Percentiles rank a stretch among this genome's conserved stretches.
These are phyloP conservation scores for Monarcha castaneiventris DNA, from an alignment of 2,113 vertebrate species.

Conservation along the genomic window DNA sequence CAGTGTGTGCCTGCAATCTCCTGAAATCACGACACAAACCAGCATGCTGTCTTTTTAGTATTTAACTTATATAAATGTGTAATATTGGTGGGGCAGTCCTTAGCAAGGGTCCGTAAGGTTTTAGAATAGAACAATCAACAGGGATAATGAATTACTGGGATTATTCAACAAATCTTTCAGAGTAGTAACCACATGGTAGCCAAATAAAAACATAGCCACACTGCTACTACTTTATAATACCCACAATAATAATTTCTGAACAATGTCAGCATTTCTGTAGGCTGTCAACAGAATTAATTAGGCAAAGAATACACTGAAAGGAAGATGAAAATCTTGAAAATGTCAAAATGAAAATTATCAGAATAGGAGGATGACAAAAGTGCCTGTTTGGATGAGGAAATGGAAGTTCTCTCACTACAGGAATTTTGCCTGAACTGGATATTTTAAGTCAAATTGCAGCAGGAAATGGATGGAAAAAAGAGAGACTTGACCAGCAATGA, in stretches of 20 bases:
- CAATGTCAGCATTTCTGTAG: neutral
- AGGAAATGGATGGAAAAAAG: neutral
- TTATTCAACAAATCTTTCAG: neutral
- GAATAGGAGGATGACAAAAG: neutral
- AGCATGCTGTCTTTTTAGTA: neutral
- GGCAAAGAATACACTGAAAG: neutral
- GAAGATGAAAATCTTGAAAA: neutral
- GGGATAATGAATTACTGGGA: neutral
- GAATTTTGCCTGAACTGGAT: neutral
- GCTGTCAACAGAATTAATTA: neutral
- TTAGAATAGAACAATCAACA: neutral
- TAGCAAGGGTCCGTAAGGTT: neutral
- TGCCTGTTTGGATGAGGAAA: neutral
- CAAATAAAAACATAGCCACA: neutral
- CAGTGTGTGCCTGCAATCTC: neutral
- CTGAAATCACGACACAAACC: neutral
- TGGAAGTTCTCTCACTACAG: neutral
- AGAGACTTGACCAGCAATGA: neutral
- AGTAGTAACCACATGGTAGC: neutral
- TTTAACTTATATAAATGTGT: neutral
- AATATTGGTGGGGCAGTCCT: neutral
- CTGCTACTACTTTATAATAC: neutral
- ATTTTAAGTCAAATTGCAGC: neutral
- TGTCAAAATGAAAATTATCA: neutral
- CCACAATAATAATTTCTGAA: slow-evolving; percentile 5